Evolutionary conservation across 92 coral and sea anemone species (phyloP).

Genomic region (Bergia puertoricense): DNA sequence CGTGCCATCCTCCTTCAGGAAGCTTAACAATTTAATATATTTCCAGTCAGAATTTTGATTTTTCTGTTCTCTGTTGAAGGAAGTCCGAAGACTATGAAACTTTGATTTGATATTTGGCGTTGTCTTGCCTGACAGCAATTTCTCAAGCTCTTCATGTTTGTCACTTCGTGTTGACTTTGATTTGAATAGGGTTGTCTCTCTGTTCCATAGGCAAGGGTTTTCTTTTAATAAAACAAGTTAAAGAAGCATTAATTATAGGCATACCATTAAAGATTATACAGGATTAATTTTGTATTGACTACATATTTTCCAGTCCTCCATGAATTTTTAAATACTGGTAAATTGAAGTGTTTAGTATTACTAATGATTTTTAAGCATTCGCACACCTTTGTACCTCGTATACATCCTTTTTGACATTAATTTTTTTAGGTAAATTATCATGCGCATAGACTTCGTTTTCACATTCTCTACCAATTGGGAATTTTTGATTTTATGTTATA

Average conservation of each 20-base stretch:
- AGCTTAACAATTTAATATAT: not conserved
- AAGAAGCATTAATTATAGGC: not conserved
- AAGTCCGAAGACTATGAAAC: not conserved
- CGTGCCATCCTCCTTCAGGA: not conserved
- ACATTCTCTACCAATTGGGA: too few relatives aligned
- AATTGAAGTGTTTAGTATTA: not conserved
- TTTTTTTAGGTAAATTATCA: too few relatives aligned
- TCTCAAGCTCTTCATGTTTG: not conserved
- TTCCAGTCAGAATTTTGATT: not conserved
- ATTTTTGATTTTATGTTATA: too few relatives aligned
- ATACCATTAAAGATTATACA: not conserved
- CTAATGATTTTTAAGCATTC: not conserved
- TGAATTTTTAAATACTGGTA: not conserved
- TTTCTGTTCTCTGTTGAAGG: not conserved
- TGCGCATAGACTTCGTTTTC: too few relatives aligned
- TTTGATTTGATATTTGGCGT: not conserved
- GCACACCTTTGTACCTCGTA: not conserved
- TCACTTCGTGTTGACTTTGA: not conserved
- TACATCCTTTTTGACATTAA: not conserved
- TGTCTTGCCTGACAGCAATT: not conserved
- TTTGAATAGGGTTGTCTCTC: not conserved
- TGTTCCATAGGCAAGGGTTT: not conserved
- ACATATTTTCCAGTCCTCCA: not conserved
- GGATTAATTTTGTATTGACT: not conserved
- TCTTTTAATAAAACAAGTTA: not conserved